These are phyloP conservation scores for Cyclina sinensis DNA, from an alignment of 1,140 invertebrate genomes.

Conservation along the genomic window DNA sequence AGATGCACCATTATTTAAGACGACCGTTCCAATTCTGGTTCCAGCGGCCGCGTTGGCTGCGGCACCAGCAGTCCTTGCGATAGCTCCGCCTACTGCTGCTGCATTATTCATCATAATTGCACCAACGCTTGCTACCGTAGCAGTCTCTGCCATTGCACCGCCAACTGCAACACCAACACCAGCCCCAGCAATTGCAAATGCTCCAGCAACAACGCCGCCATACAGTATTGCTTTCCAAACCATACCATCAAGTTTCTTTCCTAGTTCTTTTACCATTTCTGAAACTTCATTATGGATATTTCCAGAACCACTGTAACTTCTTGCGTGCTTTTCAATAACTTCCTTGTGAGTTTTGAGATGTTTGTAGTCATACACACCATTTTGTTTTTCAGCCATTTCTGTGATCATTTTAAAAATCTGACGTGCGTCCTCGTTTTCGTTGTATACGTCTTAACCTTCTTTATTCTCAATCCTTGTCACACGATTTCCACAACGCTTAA, in stretches of 20 bases:
- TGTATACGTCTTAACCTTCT: not conserved
- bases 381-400: not conserved
- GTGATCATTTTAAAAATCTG: not conserved
- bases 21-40: not conserved
- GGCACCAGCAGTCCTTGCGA: not conserved
- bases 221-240: not conserved
- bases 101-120: not conserved
- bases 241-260: no score
- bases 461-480: conserved; percentile 17
- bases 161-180: not conserved
- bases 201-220: not conserved
- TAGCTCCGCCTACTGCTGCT: not conserved
- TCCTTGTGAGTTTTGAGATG: not conserved
- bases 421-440: not conserved
- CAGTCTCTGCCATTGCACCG: no score
- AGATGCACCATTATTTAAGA: not conserved
- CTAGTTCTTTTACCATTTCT: not conserved
- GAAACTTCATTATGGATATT: not conserved
- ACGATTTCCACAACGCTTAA: not conserved
- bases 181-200: not conserved
- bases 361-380: not conserved
- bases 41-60: not conserved
- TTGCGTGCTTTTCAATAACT: not conserved
- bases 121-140: not conserved
- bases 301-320: not conserved